phyloP scores from a whole-genome alignment of 2,113 vertebrate species.

The Rhipidura dahli region DNA sequence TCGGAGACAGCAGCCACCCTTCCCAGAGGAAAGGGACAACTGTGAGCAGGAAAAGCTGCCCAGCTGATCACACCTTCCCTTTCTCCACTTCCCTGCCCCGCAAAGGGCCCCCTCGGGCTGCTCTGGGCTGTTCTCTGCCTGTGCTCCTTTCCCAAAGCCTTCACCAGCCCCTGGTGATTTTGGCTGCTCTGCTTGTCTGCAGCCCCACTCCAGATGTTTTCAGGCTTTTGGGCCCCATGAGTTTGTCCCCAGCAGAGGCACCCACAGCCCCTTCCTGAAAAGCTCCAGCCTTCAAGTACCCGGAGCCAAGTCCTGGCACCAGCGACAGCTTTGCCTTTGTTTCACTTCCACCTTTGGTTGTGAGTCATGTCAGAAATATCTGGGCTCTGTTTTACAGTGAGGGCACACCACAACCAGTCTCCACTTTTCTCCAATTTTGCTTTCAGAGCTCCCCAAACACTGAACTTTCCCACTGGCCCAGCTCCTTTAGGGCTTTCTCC shows the following conservation, averaged over 20 bases:
- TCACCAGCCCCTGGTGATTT: neutral
- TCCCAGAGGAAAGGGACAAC: neutral
- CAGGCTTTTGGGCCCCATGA: neutral
- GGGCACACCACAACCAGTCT: neutral
- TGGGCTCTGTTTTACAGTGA: fast-evolving
- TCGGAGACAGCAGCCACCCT: neutral
- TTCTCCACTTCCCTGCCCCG: neutral
- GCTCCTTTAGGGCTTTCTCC: neutral
- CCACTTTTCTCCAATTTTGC: neutral
- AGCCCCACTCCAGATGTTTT: neutral
- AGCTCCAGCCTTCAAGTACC: neutral
- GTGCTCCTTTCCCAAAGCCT: neutral
- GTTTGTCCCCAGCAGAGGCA: neutral
- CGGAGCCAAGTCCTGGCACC: neutral
- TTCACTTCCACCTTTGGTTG: neutral
- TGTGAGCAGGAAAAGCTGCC: neutral
- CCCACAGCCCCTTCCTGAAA: neutral
- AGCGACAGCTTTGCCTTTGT: neutral
- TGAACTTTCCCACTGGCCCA: neutral
- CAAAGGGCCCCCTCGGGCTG: neutral
- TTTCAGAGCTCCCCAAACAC: neutral
- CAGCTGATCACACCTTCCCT: neutral
- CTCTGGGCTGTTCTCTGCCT: neutral
- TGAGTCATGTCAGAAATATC: neutral
- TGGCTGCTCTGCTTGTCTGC: neutral